Evolutionary conservation across 1,140 invertebrate species (phyloP).

Genomic region (Mylabris phalerata): DNA sequence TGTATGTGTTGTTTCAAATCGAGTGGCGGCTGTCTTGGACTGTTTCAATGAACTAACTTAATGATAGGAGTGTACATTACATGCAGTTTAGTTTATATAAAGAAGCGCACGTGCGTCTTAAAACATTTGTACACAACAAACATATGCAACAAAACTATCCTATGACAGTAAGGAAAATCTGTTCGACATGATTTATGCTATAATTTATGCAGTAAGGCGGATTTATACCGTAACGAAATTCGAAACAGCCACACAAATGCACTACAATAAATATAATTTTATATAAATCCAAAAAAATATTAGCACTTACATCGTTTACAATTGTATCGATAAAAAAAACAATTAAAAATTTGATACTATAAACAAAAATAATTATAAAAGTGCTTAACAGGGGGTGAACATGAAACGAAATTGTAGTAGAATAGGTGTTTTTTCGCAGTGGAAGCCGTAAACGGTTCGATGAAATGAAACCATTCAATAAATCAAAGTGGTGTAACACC

Average conservation of each 20-base stretch:
- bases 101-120: constrained; percentile 21
- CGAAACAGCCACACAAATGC: not conserved
- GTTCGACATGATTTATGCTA: constrained; percentile 21
- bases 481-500: constrained; percentile 29
- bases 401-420: constrained; percentile 4
- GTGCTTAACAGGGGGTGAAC: not conserved
- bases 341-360: not conserved
- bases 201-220: constrained; percentile 21
- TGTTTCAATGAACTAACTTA: constrained; percentile 18
- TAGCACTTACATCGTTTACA: constrained; percentile 1
- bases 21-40: constrained; percentile 11
- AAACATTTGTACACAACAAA: constrained; percentile 4
- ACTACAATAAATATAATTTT: not conserved
- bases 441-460: constrained; percentile 20
- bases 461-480: constrained; percentile 24
- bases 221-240: constrained; percentile 16
- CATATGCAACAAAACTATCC: constrained; percentile 22
- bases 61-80: constrained; percentile 21
- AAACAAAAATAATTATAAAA: not conserved
- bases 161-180: constrained; percentile 14
- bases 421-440: constrained; percentile 20
- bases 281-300: constrained; percentile 4
- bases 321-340: not conserved
- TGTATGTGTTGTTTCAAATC: constrained; percentile 9
- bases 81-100: constrained; percentile 21